Conservation (phyloP, 2,797 vertebrate species). For the Danionella dracula region DNA sequence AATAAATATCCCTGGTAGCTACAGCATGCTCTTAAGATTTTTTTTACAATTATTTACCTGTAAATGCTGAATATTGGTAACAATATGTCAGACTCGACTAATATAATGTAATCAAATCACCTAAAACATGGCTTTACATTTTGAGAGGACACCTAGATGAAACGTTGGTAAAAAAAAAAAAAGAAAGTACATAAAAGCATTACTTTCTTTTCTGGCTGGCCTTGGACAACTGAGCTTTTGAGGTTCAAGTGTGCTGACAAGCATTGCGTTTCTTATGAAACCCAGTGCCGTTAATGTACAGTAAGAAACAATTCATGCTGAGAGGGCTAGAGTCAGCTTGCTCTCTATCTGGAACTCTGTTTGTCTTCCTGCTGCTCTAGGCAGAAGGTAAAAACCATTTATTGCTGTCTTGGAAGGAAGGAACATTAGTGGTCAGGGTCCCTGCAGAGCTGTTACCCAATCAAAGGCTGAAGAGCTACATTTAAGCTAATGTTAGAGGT, state of each 20-base stretch:
- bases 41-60: too few species aligned
- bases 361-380: constrained; percentile 11
- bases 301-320: constrained; percentile 11
- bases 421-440: not conserved
- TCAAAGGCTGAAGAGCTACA: not conserved
- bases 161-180: too few species aligned
- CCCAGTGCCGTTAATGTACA: not conserved
- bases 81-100: too few species aligned
- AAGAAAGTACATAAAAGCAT: too few species aligned
- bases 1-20: too few species aligned
- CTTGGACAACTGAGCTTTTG: too few species aligned
- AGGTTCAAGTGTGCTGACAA: constrained; percentile 20
- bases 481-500: constrained; percentile 18
- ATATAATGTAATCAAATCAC: too few species aligned
- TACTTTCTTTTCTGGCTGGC: too few species aligned
- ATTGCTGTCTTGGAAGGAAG: constrained; percentile 13
- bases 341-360: constrained; percentile 5
- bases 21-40: too few species aligned
- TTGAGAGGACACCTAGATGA: too few species aligned
- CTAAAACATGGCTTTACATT: too few species aligned
- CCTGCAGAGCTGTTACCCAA: constrained; percentile 29
- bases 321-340: not conserved
- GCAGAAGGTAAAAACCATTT: not conserved
- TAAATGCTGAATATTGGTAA: too few species aligned
- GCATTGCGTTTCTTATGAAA: constrained; percentile 10